phyloP scores from a whole-genome alignment of 2,888 invertebrate genomes.

The Xestia c-nigrum region DNA sequence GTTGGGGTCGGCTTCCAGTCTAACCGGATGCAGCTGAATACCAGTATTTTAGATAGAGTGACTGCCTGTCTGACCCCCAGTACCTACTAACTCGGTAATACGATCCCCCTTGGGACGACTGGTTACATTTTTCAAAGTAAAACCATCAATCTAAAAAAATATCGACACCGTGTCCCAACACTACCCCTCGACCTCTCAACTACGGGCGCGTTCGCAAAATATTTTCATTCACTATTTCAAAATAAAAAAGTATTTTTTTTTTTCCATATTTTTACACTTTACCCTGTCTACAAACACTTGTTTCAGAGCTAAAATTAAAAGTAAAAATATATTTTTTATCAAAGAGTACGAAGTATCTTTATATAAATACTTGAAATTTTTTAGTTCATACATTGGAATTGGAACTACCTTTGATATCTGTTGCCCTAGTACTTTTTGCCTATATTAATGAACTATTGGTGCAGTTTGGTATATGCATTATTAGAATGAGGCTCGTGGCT shows the following conservation, averaged over 20 bases:
- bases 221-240: conserved; percentile 71
- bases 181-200: conserved; percentile 66
- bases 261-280: conserved; percentile 68
- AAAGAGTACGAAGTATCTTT: conserved; percentile 46
- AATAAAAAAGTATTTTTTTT: conserved; percentile 66
- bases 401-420: conserved; percentile 31
- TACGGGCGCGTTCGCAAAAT: conserved; percentile 69
- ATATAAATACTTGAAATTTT: conserved; percentile 29
- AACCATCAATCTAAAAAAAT: neutral
- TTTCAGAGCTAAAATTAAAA: conserved; percentile 57
- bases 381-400: conserved; percentile 29
- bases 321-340: conserved; percentile 59
- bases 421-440: conserved; percentile 10
- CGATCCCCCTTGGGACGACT: too few species aligned
- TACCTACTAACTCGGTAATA: too few species aligned
- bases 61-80: too few species aligned
- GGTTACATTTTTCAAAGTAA: neutral
- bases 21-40: too few species aligned
- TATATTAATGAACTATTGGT: neutral
- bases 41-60: too few species aligned
- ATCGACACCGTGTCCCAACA: conserved; percentile 51
- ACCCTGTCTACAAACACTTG: conserved; percentile 57
- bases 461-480: neutral
- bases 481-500: too few species aligned
- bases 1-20: too few species aligned